Evolutionary conservation across 2,888 invertebrate genomes (phyloP).

Genomic region (Calameuta pallipes): DNA sequence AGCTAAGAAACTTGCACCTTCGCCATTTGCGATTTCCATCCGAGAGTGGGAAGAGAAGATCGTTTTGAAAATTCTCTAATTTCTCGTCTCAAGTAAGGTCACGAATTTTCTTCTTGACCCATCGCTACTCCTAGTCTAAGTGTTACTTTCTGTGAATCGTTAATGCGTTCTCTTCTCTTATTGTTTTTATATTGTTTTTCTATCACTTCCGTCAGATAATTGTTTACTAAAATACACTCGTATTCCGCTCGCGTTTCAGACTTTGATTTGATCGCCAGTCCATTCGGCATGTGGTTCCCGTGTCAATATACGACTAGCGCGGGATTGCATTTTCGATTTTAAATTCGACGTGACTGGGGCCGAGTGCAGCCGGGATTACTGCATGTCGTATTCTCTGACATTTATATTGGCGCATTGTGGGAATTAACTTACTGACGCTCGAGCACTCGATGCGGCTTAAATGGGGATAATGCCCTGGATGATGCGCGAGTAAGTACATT

Average conservation of each 20-base stretch:
- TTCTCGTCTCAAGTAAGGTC: neutral
- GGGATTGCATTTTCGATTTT: neutral
- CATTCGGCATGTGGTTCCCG: neutral
- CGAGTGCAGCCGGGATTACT: neutral
- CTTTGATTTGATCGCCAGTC: neutral
- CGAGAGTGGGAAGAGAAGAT: neutral
- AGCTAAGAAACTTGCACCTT: neutral
- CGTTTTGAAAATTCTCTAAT: neutral
- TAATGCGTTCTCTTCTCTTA: neutral
- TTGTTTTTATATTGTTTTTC: neutral
- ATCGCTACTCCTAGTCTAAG: neutral
- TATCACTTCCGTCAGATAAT: neutral
- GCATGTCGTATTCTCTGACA: neutral
- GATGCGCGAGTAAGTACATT: neutral
- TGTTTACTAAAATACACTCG: neutral
- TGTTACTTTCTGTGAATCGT: neutral
- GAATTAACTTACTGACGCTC: neutral
- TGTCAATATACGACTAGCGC: neutral
- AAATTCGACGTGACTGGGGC: neutral
- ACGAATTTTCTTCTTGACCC: neutral
- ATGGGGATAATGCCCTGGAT: neutral
- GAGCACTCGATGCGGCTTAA: neutral
- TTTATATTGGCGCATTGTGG: neutral
- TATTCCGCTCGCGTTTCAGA: neutral
- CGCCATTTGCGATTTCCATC: neutral